Evolutionary conservation across 2,888 invertebrate species (phyloP).

Genomic region (Autographa pulchrina): DNA sequence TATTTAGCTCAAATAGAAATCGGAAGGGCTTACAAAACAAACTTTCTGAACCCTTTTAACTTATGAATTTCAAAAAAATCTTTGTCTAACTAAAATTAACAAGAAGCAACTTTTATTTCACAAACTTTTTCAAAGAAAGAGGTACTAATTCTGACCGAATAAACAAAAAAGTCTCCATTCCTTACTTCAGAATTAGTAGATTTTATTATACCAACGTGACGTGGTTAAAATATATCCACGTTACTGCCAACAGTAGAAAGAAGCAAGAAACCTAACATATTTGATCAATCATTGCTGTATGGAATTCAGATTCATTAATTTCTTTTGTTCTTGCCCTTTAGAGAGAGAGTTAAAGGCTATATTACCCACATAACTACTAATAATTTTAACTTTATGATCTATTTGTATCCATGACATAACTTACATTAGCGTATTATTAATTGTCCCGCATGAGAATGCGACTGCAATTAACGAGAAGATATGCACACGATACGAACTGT

Average conservation of each 20-base stretch:
- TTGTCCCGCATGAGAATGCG: conserved; percentile 26
- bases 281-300: background rate
- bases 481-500: background rate
- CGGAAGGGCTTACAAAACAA: background rate
- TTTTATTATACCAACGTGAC: too few species aligned
- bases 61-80: too few species aligned
- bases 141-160: too few species aligned
- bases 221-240: too few species aligned
- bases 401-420: conserved; percentile 10
- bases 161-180: too few species aligned
- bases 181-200: too few species aligned
- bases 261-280: too few species aligned
- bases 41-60: background rate
- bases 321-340: background rate
- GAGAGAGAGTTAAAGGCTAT: background rate
- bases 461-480: conserved; percentile 21
- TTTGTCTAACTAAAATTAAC: background rate
- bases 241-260: too few species aligned
- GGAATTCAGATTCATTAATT: background rate
- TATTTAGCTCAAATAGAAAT: background rate
- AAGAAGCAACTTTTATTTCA: background rate
- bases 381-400: background rate
- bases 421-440: conserved; percentile 11
- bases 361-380: background rate
- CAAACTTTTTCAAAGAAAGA: too few species aligned